Evolutionary conservation across 2,113 vertebrate species (phyloP).

Genomic region (Sylvia atricapilla): DNA sequence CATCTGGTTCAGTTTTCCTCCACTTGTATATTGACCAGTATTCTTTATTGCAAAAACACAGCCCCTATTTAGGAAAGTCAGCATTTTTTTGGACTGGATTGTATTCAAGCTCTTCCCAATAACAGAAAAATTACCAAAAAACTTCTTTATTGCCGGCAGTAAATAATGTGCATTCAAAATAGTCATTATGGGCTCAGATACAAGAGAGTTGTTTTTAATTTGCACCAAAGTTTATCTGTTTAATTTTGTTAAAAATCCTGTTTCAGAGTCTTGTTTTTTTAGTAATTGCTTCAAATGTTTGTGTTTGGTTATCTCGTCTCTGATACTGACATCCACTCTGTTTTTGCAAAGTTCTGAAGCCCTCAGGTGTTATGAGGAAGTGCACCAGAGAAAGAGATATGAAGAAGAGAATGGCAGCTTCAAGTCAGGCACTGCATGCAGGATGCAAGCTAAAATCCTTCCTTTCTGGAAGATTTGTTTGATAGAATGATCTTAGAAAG

Average conservation of each 20-base stretch:
- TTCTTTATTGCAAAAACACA: constrained; percentile 80
- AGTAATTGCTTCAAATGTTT: neutral
- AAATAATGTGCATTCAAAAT: constrained; percentile 62
- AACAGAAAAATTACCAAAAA: constrained; percentile 67
- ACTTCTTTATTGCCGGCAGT: constrained; percentile 33
- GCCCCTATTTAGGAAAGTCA: constrained; percentile 72
- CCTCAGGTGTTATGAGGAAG: neutral
- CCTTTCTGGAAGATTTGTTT: neutral
- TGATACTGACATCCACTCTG: neutral
- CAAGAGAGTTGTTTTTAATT: constrained; percentile 44
- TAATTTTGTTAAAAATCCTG: constrained; percentile 2
- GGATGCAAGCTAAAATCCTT: neutral
- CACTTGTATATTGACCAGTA: constrained; percentile 82
- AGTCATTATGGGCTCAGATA: constrained; percentile 24
- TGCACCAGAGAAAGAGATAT: neutral
- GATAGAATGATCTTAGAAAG: neutral
- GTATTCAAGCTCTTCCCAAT: constrained; percentile 71
- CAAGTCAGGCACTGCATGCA: neutral
- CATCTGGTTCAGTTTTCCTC: constrained; percentile 83
- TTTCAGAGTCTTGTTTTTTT: neutral
- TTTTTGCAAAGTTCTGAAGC: neutral
- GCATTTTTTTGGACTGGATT: constrained; percentile 72
- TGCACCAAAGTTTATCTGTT: constrained; percentile 38
- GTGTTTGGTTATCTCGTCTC: neutral
- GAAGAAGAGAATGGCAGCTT: neutral